A percentile compares a stretch with the other conserved stretches of the same genome.
Conservation (phyloP, 2,113 vertebrate genomes). For the Pterocles burchelli region DNA sequence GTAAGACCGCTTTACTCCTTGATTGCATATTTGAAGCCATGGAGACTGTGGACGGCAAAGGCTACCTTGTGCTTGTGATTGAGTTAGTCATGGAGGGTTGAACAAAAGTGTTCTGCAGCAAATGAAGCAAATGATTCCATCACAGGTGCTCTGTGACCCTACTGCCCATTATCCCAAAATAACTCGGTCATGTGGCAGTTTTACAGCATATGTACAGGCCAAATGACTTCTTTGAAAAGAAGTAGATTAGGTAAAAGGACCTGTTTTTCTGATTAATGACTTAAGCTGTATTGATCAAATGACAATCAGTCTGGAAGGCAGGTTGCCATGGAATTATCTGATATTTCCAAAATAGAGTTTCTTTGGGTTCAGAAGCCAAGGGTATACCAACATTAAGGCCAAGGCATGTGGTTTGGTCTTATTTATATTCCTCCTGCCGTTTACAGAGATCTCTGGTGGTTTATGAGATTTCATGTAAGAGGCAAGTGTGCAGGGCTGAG, state of each 20-base stretch:
- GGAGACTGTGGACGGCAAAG: background rate
- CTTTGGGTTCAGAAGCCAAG: background rate
- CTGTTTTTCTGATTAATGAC: background rate
- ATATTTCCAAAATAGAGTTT: background rate
- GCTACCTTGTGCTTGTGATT: background rate
- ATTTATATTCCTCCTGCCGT: background rate
- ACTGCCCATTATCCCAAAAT: background rate
- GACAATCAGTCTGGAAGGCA: background rate
- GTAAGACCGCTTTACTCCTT: background rate
- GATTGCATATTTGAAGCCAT: background rate
- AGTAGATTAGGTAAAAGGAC: background rate
- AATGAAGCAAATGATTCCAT: background rate
- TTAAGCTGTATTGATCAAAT: background rate
- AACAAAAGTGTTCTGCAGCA: background rate
- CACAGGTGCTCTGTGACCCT: background rate
- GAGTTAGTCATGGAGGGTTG: background rate
- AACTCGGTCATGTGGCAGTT: accelerated
- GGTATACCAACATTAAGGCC: background rate
- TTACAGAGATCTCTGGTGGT: background rate
- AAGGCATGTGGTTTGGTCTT: background rate
- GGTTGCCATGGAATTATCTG: background rate
- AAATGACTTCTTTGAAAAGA: background rate
- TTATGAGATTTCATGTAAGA: background rate
- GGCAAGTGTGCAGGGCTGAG: background rate
- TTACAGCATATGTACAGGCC: background rate